phyloP scores from a whole-genome alignment of 2,113 vertebrate species.

The Malurus elegans region DNA sequence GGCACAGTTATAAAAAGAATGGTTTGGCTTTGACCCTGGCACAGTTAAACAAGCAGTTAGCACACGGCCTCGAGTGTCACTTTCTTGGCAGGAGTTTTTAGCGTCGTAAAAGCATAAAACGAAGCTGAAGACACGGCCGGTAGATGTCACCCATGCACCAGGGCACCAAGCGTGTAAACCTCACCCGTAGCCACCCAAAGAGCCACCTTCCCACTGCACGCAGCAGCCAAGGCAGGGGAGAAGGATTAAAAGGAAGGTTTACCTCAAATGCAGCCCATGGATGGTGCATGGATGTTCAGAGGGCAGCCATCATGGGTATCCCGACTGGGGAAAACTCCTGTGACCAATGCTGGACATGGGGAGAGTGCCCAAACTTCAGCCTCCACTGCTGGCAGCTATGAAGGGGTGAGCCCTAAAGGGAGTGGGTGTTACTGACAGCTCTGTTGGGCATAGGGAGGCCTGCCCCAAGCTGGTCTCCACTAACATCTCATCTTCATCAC shows the following conservation, averaged over 20 bases:
- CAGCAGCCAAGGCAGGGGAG: background rate
- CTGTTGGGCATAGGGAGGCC: background rate
- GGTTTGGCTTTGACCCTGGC: background rate
- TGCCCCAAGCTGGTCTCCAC: background rate
- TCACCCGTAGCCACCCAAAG: accelerated
- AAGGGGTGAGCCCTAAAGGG: background rate
- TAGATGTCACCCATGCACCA: slow-evolving; percentile 39
- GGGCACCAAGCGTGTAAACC: accelerated
- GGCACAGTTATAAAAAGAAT: background rate
- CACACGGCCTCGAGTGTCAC: accelerated
- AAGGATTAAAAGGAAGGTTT: background rate
- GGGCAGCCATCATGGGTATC: accelerated
- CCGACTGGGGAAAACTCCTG: background rate
- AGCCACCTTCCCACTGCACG: accelerated
- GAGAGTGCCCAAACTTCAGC: background rate
- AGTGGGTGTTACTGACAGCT: background rate
- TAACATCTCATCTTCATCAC: background rate
- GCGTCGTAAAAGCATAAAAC: accelerated
- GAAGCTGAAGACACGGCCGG: background rate
- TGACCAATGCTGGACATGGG: background rate
- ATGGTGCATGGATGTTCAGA: background rate
- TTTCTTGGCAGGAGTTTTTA: background rate
- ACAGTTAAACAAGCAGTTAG: background rate
- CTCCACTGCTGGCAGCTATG: too few relatives aligned
- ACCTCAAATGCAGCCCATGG: background rate